Conservation (phyloP, 2,113 vertebrate species). For the Clarias batrachus region DNA sequence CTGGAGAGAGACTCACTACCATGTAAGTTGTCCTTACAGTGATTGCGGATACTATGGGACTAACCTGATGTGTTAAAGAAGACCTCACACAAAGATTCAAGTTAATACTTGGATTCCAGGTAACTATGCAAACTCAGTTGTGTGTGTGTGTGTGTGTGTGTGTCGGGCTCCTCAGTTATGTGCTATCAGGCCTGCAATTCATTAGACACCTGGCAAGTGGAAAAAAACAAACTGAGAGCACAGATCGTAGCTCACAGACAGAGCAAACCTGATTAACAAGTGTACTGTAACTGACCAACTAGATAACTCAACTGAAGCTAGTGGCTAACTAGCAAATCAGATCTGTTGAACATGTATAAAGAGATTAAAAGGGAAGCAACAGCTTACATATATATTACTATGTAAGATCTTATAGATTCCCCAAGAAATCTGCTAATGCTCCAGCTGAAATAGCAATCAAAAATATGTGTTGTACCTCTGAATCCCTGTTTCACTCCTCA, state of each 20-base stretch:
- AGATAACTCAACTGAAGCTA: background rate
- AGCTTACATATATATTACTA: background rate
- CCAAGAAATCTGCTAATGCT: too few species aligned
- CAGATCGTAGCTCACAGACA: background rate
- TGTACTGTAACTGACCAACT: background rate
- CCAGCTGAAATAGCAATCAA: too few species aligned
- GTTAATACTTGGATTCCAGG: background rate
- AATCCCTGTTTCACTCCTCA: too few species aligned
- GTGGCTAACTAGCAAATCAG: background rate
- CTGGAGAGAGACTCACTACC: background rate
- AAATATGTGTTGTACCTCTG: too few species aligned
- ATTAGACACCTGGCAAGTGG: background rate
- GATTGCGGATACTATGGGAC: background rate
- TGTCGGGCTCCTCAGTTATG: background rate
- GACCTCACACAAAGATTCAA: background rate
- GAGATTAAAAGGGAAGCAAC: background rate
- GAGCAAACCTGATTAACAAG: background rate
- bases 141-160: too few species aligned
- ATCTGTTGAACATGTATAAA: background rate
- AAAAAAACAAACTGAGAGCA: background rate
- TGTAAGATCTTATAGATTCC: too few species aligned
- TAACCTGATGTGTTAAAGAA: background rate
- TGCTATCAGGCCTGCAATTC: background rate
- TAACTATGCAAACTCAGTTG: background rate
- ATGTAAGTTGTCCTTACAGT: background rate